Conservation (phyloP, 2,113 vertebrate species). For the Platysternon megacephalum region DNA sequence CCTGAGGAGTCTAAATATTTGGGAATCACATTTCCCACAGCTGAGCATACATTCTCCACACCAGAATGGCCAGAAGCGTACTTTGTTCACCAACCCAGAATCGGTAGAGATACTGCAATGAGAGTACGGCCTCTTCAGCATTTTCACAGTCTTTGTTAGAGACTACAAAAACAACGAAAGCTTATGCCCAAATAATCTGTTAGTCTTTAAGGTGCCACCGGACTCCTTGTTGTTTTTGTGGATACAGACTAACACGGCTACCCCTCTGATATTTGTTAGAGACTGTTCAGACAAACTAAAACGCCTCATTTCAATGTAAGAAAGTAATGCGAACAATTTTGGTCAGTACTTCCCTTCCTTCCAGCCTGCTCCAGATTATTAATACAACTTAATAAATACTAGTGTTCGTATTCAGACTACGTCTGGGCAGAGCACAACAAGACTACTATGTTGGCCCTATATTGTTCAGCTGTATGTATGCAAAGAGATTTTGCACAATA, state of each 20-base stretch:
- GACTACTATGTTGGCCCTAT: background rate
- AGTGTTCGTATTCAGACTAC: background rate
- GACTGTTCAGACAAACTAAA: background rate
- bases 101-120: background rate
- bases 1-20: rapidly evolving
- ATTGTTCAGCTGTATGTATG: background rate
- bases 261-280: too few species aligned
- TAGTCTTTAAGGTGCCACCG: too few species aligned
- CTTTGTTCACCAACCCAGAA: background rate
- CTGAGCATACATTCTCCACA: background rate
- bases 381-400: background rate
- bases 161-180: too few species aligned
- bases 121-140: background rate
- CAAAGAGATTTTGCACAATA: background rate
- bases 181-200: too few species aligned
- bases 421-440: background rate
- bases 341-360: background rate
- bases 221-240: too few species aligned
- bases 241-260: too few species aligned
- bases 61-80: background rate
- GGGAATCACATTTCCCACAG: background rate
- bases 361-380: background rate
- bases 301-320: background rate
- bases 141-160: background rate
- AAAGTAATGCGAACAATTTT: background rate